Base-by-base conservation (phyloP, 1,140 invertebrate genomes). In the Geopemphigus sp. region DNA sequence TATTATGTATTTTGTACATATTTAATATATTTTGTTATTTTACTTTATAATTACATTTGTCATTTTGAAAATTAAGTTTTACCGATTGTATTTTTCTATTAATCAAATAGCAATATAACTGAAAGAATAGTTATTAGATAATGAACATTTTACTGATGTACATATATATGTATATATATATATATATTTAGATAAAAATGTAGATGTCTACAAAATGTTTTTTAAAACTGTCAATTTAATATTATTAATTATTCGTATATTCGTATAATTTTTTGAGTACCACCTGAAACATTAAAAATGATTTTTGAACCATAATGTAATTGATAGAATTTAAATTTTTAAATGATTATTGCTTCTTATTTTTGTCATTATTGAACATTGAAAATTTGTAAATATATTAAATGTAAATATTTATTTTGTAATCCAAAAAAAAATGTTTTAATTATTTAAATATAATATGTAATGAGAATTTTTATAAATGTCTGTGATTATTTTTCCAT, bases 401-500 rank as follows among this genome's bases (percentile, higher is more conserved):
- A 54, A 17, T 78, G 56, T 76, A 47, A 45, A 78, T 78, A 47
- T 45, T 47, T 59, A 63, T 47, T 61, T 29, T 78, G 74, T 63
- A 15, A 63, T 47, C 74, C 45, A 63, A 78, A 63, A 56, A n/a
- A n/a, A 73, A 57, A 24, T 45, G 19, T 57, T 74, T 45, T 59
- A 56, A 76, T 45, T 76, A 76, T 76, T 59, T 57, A 4, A 76
- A 76, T 39, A 59, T 57, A 76, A 39, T 1, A 12, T 61, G 39
- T 78, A 45, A 61, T 57, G 19, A 45, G 29, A 63, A 24, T 63
- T 29, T 74, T 45, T 63, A 12, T 78, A 78, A 76, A 63, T n/a
- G 22, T 47, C 74, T 78, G 74, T 78, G 74, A 78, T 78, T 61
- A 61, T 78, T 61, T 61, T 78, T 50, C 26, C 68, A 54, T 72